A percentile compares a stretch with the other conserved stretches of the same genome.
phyloP scores from a whole-genome alignment of 2,888 invertebrate species.

The Hoplodrina blanda region DNA sequence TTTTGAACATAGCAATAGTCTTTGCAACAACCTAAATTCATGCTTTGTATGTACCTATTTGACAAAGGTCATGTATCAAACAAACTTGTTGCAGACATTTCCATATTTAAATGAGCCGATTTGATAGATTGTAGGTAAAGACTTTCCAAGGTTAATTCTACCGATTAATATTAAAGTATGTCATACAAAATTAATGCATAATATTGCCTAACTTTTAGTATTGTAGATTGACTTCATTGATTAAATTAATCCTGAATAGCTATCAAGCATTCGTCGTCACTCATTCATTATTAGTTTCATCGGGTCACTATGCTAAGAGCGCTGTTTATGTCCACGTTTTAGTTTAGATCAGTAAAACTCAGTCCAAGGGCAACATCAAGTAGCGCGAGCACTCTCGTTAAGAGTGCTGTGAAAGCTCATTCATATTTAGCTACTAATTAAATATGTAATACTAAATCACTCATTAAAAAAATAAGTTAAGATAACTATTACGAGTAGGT shows the following conservation, averaged over 20 bases:
- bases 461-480: constrained; percentile 25
- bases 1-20: constrained; percentile 2
- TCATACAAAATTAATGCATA: constrained; percentile 22
- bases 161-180: constrained; percentile 26
- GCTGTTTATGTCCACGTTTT: constrained; percentile 1
- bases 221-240: constrained; percentile 49
- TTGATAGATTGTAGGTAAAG: constrained; percentile 6
- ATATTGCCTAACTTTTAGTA: constrained; percentile 35
- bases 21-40: constrained; percentile 19
- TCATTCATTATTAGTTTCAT: constrained; percentile 33
- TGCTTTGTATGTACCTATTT: constrained; percentile 1
- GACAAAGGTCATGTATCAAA: constrained; percentile 10
- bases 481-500: constrained; percentile 9
- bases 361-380: constrained; percentile 9
- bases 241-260: constrained; percentile 32
- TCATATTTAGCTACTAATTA: neutral
- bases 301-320: constrained; percentile 10
- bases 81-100: constrained; percentile 31
- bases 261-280: constrained; percentile 45
- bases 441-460: constrained; percentile 10
- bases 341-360: neutral
- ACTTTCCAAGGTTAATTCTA: constrained; percentile 26
- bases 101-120: constrained; percentile 30
- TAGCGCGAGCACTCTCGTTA: neutral
- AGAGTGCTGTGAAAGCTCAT: neutral